A percentile compares a stretch with the other conserved stretches of the same genome.
phyloP scores from a whole-genome alignment of 2,888 invertebrate species.

The Antheraea assamensis region DNA sequence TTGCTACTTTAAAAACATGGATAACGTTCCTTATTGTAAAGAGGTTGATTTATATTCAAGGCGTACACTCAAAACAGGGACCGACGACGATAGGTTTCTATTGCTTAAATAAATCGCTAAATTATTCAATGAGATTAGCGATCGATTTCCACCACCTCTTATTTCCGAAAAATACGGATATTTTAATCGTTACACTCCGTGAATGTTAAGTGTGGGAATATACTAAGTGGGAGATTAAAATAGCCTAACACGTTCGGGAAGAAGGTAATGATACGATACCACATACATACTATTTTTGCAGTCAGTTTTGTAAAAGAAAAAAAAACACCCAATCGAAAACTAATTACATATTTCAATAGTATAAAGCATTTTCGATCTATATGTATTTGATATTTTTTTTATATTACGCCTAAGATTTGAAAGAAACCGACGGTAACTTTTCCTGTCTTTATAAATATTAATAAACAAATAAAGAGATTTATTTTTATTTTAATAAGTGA shows the following conservation, averaged over 20 bases:
- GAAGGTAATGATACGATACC: background rate
- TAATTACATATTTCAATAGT: background rate
- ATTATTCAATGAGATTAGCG: constrained; percentile 55
- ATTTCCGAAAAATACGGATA: constrained; percentile 22
- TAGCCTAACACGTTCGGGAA: background rate
- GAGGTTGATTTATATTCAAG: constrained; percentile 40
- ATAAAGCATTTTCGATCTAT: too few relatives aligned
- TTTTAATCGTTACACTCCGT: constrained; percentile 13
- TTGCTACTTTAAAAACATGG: constrained; percentile 31
- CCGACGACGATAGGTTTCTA: constrained; percentile 32
- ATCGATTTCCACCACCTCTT: constrained; percentile 40
- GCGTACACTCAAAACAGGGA: constrained; percentile 33
- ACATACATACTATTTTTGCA: background rate
- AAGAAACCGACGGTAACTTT: too few relatives aligned
- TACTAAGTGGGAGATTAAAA: background rate
- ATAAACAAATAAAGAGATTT: too few relatives aligned
- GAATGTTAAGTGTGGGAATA: background rate
- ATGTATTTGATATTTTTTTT: too few relatives aligned
- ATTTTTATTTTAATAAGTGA: too few relatives aligned
- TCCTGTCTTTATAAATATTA: too few relatives aligned
- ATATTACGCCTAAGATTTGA: too few relatives aligned
- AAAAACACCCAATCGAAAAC: background rate
- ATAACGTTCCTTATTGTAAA: constrained; percentile 25
- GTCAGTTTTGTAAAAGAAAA: background rate
- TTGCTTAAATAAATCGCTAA: constrained; percentile 47